Conservation (phyloP, 2,888 invertebrate genomes). For the Lycaena phlaeas region DNA sequence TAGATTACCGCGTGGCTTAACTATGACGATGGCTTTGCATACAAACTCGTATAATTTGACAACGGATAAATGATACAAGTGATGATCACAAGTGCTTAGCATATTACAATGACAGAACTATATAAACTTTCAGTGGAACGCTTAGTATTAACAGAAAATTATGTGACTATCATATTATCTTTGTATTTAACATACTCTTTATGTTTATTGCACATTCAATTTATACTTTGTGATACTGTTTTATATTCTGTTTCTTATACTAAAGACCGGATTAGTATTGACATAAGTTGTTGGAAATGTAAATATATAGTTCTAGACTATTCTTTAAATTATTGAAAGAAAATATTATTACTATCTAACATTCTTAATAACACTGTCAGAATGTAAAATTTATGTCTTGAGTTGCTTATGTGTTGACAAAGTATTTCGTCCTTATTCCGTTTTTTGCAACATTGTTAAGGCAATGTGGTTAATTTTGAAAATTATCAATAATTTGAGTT, state of each 20-base stretch:
- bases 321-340: too few relatives aligned
- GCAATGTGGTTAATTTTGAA: too few relatives aligned
- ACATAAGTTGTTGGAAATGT: not conserved
- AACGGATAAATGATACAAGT: slow-evolving; percentile 1
- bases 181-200: not conserved
- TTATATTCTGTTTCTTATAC: slow-evolving; percentile 1
- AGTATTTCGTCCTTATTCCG: too few relatives aligned
- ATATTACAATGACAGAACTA: not conserved
- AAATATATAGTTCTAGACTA: not conserved
- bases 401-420: too few relatives aligned
- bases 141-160: not conserved
- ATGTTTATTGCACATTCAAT: not conserved
- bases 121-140: not conserved
- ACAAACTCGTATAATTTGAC: slow-evolving; percentile 8
- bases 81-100: not conserved
- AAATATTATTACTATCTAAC: too few relatives aligned
- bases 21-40: not conserved
- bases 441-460: too few relatives aligned
- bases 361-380: too few relatives aligned
- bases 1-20: slow-evolving; percentile 22
- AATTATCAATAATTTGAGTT: too few relatives aligned
- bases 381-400: too few relatives aligned
- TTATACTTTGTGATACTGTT: slow-evolving; percentile 2
- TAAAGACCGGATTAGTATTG: not conserved
- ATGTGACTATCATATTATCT: not conserved